Evolutionary conservation across 2,888 invertebrate genomes (phyloP).

Genomic region (Drosophila eohydei): DNA sequence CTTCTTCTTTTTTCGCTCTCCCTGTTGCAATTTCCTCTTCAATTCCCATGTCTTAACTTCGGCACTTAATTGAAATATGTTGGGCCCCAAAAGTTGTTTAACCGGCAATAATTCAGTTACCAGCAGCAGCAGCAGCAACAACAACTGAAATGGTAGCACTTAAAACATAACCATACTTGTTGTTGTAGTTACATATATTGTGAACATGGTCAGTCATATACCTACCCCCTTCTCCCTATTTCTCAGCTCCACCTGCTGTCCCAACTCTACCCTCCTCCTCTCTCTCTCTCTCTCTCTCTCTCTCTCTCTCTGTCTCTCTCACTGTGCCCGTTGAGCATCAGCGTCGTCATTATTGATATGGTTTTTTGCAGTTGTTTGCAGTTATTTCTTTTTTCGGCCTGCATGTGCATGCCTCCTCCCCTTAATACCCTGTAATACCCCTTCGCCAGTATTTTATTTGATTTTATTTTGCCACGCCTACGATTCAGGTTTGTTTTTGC

Average conservation of each 20-base stretch:
- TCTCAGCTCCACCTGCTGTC: not conserved
- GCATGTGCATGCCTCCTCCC: not conserved
- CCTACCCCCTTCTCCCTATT: not conserved
- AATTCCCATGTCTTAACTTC: constrained; percentile 61
- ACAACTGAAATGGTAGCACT: constrained; percentile 27
- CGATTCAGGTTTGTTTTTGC: constrained; percentile 39
- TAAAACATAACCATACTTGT: constrained; percentile 31
- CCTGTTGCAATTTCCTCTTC: not conserved
- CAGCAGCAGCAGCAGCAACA: constrained; percentile 19
- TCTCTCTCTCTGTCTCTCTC: not conserved
- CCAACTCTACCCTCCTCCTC: not conserved
- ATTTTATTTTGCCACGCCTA: constrained; percentile 65
- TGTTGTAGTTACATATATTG: constrained; percentile 49
- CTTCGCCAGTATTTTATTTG: constrained; percentile 45
- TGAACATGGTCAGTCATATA: constrained; percentile 32
- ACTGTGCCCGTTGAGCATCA: constrained; percentile 39
- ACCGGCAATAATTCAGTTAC: constrained; percentile 65
- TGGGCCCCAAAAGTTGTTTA: constrained; percentile 57
- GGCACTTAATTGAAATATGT: constrained; percentile 63
- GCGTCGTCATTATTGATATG: constrained; percentile 71
- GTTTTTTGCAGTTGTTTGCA: constrained; percentile 70
- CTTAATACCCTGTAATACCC: constrained; percentile 1
- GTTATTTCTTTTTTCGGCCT: constrained; percentile 20
- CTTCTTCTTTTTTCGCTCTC: not conserved
- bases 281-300: not conserved